Base-by-base conservation (phyloP, 1,140 invertebrate species). In the Drosophila rufa region DNA sequence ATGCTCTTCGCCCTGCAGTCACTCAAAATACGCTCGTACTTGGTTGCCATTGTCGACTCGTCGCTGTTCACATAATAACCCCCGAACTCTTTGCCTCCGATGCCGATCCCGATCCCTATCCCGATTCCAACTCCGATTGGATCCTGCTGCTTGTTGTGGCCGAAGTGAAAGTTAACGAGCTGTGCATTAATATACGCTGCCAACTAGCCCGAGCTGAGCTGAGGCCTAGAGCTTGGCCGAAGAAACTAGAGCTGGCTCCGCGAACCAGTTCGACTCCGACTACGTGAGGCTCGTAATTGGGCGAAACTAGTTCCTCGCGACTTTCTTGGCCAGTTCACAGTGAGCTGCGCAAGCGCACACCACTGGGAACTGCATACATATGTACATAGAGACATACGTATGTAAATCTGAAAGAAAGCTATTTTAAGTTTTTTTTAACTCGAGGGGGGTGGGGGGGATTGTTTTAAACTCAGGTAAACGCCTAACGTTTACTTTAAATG, bases 1-100 rank as follows among this genome's bases (percentile, higher is more conserved):
- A 97, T 95, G 11, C 95, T 96, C 65, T 95, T 94, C 93, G 96
- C 96, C 86, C 96, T 94, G 93, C 97, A 98, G 73, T 95, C 94
- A 82, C 95, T 95, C 93, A 96, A 96, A 79, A 98, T 96, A 46
- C 96, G 95, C 93, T 98, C 97, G 94, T 96, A 98, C 79, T 92
- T 91, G 40, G 92, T 84, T 70, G 91, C 91, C 92, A 93, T 93
- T 65, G 14, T 42, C 59, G 14, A 4, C 22, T 25, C 50, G 6
- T 33, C 15, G 36, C 36, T 53, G 43, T 62, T 83, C 43, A 80
- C 77, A 80, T 84, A 42, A 82, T 84, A 42, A 82, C 46, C 38
- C 14, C 27, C 43, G 56, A 17, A 19, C 14, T 19, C 5, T 11
- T 22, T 19, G 14, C 14, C 8, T 25, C 12, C n/a, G 27, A 14